phyloP scores from a whole-genome alignment of 2,797 vertebrate genomes.

The Cynopterus sphinx region DNA sequence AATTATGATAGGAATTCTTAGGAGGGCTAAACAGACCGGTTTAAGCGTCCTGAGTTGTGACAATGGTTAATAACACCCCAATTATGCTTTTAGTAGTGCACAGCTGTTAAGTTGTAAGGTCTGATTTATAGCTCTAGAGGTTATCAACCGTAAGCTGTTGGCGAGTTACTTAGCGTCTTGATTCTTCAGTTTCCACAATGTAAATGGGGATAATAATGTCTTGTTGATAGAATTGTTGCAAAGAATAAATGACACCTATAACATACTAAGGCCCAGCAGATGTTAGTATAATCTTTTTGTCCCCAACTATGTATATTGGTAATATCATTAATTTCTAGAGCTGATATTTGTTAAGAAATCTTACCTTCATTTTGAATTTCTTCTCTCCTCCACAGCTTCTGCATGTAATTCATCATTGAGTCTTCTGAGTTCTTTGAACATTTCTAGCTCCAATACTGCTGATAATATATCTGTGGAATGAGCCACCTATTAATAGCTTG shows the following conservation, averaged over 20 bases:
- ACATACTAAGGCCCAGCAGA: background rate
- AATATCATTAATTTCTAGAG: background rate
- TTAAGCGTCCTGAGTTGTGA: background rate
- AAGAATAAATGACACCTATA: background rate
- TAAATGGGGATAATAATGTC: background rate
- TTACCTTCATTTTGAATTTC: background rate
- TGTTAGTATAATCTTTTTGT: background rate
- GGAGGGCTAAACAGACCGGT: background rate
- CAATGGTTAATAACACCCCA: background rate
- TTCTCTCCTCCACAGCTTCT: background rate
- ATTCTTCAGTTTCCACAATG: background rate
- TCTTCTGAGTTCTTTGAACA: background rate
- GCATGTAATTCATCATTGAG: background rate
- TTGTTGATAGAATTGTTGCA: background rate
- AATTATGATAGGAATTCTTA: background rate
- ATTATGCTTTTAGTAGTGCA: background rate
- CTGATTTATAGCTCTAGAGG: background rate
- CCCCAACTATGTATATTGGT: background rate
- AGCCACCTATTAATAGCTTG: background rate
- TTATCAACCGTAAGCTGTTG: background rate
- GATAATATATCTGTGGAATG: background rate
- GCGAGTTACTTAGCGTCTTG: background rate
- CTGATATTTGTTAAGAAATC: background rate
- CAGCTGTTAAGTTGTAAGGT: background rate
- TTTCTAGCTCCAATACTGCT: background rate